Evolutionary conservation across 2,113 vertebrate species (phyloP).

Genomic region (Trogon surrucura): DNA sequence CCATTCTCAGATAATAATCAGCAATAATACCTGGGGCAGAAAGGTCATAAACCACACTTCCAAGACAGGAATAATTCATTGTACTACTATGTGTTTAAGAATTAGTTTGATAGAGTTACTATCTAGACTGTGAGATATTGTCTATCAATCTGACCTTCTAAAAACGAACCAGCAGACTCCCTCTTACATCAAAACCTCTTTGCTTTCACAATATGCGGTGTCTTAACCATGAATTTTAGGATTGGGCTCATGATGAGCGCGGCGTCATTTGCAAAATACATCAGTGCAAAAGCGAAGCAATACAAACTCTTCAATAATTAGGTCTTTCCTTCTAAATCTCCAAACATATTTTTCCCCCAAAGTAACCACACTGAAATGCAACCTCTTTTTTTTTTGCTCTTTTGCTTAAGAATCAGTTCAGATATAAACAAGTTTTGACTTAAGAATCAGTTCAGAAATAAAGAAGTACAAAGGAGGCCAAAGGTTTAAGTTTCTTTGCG

Average conservation of each 20-base stretch:
- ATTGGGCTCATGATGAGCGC: neutral
- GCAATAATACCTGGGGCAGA: conserved; percentile 73
- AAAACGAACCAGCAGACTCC: conserved; percentile 47
- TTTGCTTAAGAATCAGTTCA: conserved; percentile 56
- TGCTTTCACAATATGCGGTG: neutral
- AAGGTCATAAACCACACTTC: conserved; percentile 69
- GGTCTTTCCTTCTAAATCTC: neutral
- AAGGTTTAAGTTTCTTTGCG: conserved; percentile 67
- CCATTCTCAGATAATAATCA: conserved; percentile 72
- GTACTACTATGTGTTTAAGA: conserved; percentile 68
- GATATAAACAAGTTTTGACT: conserved; percentile 60
- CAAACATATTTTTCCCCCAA: neutral
- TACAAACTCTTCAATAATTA: neutral
- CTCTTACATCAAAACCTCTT: conserved; percentile 31
- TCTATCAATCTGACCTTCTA: conserved; percentile 72
- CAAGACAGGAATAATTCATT: conserved; percentile 72
- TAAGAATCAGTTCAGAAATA: conserved; percentile 63
- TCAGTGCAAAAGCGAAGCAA: neutral
- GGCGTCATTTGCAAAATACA: neutral
- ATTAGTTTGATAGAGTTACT: conserved; percentile 74
- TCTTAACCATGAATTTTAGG: neutral
- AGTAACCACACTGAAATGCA: conserved; percentile 24
- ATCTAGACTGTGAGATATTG: conserved; percentile 59
- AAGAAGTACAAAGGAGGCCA: conserved; percentile 56
- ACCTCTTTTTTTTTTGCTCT: neutral